Evolutionary conservation across 2,113 vertebrate species (phyloP), one percentile per base, ranked within the genome.

Genomic region (Chloebia gouldiae): DNA sequence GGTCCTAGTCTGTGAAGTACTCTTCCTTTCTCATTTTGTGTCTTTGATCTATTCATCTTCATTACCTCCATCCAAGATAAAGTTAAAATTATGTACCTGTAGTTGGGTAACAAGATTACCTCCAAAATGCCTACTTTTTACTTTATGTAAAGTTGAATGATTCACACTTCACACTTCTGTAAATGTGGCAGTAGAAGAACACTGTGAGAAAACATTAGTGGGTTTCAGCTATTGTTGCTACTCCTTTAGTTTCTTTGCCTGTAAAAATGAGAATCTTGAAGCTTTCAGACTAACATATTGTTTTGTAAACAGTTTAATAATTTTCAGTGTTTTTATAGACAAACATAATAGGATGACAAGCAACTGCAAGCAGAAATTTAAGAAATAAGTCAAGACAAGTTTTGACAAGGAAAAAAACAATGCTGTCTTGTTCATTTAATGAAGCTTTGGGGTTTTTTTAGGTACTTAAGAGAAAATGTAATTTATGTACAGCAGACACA

Each of bases 241-340:
- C 30, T 80, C 4, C 18, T 63, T 75, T 66, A 70, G 39, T 4
- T 70, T 68, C 65, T 84, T 66, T 11, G 35, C 20, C 22, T 83
- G 51, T 86, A 69, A 75, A 89, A 96, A 81, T 78, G 30, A 33
- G 47, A 81, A 44, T 84, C 30, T 78, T 84, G 42, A 81, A 95
- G 78, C 27, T 24, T 24, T 86, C 11, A n/a, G 23, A 33, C 44
- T 81, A 76, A 33, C n/a, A 10, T 35, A 63, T 12, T 77, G 14
- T 88, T 93, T 72, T 86, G 47, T 81, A 91, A 91, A 78, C 45
- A 83, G 68, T 91, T 93, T 42, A 73, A 73, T 91, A 70, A 51
- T 68, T 92, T 91, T 81, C 51, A 19, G 8, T 91, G 42, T 57
- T 95, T 90, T 89, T 73, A 24, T 78, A 95, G 87, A 54, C 60